Evolutionary conservation across 2,888 invertebrate species (phyloP).

Genomic region (Entomobrya proxima): DNA sequence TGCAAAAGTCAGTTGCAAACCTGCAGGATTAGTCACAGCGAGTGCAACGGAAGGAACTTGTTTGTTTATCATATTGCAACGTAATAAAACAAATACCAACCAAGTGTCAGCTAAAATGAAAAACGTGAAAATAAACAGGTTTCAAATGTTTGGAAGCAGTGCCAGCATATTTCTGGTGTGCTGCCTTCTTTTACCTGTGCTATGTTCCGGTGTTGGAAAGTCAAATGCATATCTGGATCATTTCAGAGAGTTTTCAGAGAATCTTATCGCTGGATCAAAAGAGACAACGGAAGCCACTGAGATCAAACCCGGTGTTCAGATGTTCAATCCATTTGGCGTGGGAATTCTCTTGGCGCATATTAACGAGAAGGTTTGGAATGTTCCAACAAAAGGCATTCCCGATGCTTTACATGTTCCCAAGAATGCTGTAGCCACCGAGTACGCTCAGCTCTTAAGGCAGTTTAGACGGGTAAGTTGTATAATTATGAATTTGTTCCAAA

Average conservation of each 20-base stretch:
- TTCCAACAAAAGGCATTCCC: slow-evolving; percentile 49
- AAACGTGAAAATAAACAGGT: background rate
- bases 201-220: background rate
- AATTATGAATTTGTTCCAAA: background rate
- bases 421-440: slow-evolving; percentile 48
- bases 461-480: slow-evolving; percentile 47
- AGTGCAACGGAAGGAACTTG: background rate
- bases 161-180: background rate
- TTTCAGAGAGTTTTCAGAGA: slow-evolving; percentile 51
- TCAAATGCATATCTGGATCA: slow-evolving; percentile 10
- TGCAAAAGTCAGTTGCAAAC: slow-evolving; percentile 10
- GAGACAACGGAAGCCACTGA: slow-evolving; percentile 61
- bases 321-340: slow-evolving; percentile 63
- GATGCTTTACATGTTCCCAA: slow-evolving; percentile 49
- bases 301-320: slow-evolving; percentile 59
- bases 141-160: background rate
- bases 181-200: too few relatives aligned
- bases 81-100: background rate
- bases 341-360: slow-evolving; percentile 63
- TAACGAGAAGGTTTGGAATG: slow-evolving; percentile 58
- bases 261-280: slow-evolving; percentile 48
- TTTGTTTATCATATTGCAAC: background rate
- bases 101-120: background rate
- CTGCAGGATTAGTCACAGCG: background rate
- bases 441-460: slow-evolving; percentile 49